Base-by-base conservation (phyloP, 2,113 vertebrate species). In the Orthonyx spaldingii region DNA sequence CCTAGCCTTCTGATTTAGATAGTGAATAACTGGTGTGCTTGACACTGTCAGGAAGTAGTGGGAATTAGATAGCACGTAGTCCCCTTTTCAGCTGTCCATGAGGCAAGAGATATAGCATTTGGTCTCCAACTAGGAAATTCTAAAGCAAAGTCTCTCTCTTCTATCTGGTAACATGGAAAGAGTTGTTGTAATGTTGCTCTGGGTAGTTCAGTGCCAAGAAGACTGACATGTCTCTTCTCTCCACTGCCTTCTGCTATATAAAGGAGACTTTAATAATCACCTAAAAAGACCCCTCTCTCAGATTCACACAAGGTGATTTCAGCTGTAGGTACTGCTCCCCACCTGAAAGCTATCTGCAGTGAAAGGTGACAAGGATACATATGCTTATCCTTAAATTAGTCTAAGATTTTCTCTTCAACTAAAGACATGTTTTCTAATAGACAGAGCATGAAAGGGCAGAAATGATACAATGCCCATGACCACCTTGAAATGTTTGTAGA, bases 211-310 rank as follows among this genome's bases (percentile, higher is more conserved):
- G 4, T 42, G 44, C 4, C 33, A n/a, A 74, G 41, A 61, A 87
- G 13, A 37, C 55, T 57, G 21, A 22, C 8, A 35, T 39, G 7
- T 53, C 3, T 80, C 44, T 21, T 50, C 23, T 61, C 24, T 50
- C 68, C 9, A 16, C 21, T 76, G 33, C 46, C 6, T 39, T 69
- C 18, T 56, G 10, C 23, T 32, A 3, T 23, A 23, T 5, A 50
- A 83, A 53, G 30, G 6, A 79, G 23, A 39, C 12, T 50, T 70
- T 42, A 14, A 24, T 17, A 50, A 30, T 55, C 18, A 56, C 26
- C 24, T 46, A 3, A 35, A 66, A 46, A 10, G 9, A 1, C 1
- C 9, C 1, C 11, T 26, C 24, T 30, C 24, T 2, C 7, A 71
- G 35, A 24, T 26, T 26, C 39, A 33, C 41, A 52, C 6, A 18